Percentiles rank a stretch among this genome's conserved stretches.
Evolutionary conservation across 2,888 invertebrate genomes (phyloP).

Genomic region (Drosophila putrida): DNA sequence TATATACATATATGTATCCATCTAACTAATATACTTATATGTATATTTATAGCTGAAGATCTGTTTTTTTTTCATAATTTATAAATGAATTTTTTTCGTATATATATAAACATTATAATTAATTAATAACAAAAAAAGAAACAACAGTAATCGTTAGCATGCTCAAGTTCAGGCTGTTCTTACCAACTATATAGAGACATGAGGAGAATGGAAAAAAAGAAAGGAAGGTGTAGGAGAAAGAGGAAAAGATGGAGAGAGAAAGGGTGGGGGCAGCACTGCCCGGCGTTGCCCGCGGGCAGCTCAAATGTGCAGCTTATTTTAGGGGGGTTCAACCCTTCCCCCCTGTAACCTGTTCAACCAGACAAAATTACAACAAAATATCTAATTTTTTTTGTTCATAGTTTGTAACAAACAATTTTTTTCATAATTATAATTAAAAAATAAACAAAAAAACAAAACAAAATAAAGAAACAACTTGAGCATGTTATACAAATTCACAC

Average conservation of each 20-base stretch:
- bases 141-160: slow-evolving; percentile 37
- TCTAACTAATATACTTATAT: slow-evolving; percentile 31
- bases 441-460: slow-evolving; percentile 11
- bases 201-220: neutral
- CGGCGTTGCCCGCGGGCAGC: slow-evolving; percentile 6
- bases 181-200: slow-evolving; percentile 53
- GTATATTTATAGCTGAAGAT: slow-evolving; percentile 70
- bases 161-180: slow-evolving; percentile 67
- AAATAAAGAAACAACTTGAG: slow-evolving; percentile 63
- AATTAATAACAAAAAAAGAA: slow-evolving; percentile 15
- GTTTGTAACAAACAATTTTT: slow-evolving; percentile 57
- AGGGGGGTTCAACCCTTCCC: slow-evolving; percentile 21
- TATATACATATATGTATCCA: slow-evolving; percentile 46
- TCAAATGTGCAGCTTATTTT: slow-evolving; percentile 38
- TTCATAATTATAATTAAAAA: slow-evolving; percentile 54
- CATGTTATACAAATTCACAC: slow-evolving; percentile 58
- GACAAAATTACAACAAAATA: slow-evolving; percentile 54
- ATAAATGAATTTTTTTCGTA: slow-evolving; percentile 68
- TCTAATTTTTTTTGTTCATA: slow-evolving; percentile 52
- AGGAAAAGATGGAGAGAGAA: neutral
- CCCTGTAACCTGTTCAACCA: slow-evolving; percentile 32
- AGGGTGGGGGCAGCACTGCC: slow-evolving; percentile 33
- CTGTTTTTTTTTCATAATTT: slow-evolving; percentile 78
- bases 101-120: slow-evolving; percentile 34
- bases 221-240: neutral